These are phyloP conservation scores for Trissoscelio sp. DNA, from an alignment of 2,888 invertebrate genomes.

Conservation along the genomic window DNA sequence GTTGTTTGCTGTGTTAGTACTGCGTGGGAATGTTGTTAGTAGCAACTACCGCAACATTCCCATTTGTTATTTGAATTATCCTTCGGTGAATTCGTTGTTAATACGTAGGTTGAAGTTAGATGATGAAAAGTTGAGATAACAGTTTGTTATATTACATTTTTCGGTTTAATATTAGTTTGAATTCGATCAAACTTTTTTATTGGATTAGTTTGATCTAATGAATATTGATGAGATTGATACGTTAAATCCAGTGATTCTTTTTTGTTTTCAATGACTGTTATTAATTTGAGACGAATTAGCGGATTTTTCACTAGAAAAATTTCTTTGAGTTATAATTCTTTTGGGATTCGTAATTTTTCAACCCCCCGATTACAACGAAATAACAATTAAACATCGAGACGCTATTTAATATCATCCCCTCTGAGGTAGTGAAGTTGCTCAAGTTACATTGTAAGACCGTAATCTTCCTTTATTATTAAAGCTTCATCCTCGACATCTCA, in stretches of 20 bases:
- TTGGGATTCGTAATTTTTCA: constrained; percentile 6
- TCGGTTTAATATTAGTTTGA: constrained; percentile 18
- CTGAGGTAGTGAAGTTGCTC: background rate
- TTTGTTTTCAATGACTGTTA: background rate
- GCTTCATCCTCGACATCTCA: constrained; percentile 53
- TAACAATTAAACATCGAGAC: constrained; percentile 6
- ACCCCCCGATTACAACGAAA: background rate
- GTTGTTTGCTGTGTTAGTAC: background rate
- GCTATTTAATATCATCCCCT: background rate
- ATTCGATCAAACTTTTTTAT: constrained; percentile 5
- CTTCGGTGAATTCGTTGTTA: constrained; percentile 1
- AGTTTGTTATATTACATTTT: constrained; percentile 25
- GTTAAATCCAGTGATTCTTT: background rate
- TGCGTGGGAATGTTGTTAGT: constrained; percentile 25
- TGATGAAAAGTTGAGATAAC: constrained; percentile 24
- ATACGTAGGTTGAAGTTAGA: constrained; percentile 15
- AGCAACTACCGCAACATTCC: background rate
- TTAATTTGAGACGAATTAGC: too few species aligned
- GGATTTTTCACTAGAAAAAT: too few species aligned
- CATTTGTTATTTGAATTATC: constrained; percentile 38
- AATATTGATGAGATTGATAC: background rate
- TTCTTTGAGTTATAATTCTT: too few species aligned
- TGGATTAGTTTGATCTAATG: constrained; percentile 30
- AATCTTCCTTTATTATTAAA: constrained; percentile 60
- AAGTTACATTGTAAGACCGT: constrained; percentile 25